A percentile compares a stretch with the other conserved stretches of the same genome.
Conservation (phyloP, 2,888 invertebrate genomes). For the Anthophora plumipes region DNA sequence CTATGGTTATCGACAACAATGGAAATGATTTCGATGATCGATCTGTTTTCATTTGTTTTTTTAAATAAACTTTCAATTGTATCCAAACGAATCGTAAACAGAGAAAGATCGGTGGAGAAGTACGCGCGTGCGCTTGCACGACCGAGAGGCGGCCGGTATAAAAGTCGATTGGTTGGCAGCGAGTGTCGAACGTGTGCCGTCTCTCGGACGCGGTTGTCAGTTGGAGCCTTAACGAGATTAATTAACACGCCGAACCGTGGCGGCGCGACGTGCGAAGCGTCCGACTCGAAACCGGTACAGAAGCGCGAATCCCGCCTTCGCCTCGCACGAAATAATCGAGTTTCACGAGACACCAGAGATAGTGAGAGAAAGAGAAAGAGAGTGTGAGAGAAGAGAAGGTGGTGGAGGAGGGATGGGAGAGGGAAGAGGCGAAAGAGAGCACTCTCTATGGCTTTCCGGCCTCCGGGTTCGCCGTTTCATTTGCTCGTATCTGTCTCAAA, state of each 20-base stretch:
- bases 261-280: slow-evolving; percentile 48
- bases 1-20: too few species aligned
- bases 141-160: slow-evolving; percentile 1
- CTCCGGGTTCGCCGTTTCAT: slow-evolving; percentile 49
- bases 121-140: too few species aligned
- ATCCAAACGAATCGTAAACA: not conserved
- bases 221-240: slow-evolving; percentile 62
- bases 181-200: slow-evolving; percentile 36
- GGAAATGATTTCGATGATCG: too few species aligned
- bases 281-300: slow-evolving; percentile 57
- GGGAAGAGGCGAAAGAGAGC: slow-evolving; percentile 6
- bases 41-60: too few species aligned
- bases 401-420: too few species aligned
- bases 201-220: slow-evolving; percentile 49
- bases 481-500: slow-evolving; percentile 58
- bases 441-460: slow-evolving; percentile 53
- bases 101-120: not conserved
- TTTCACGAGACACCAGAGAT: slow-evolving; percentile 36
- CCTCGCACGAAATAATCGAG: slow-evolving; percentile 61
- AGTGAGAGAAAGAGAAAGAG: not conserved
- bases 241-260: slow-evolving; percentile 60
- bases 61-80: too few species aligned
- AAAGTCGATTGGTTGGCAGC: slow-evolving; percentile 53
- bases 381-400: not conserved
- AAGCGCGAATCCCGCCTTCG: slow-evolving; percentile 54